These are phyloP conservation scores for Mormyrus iriodes DNA, from an alignment of 2,113 vertebrate species.

Conservation along the genomic window DNA sequence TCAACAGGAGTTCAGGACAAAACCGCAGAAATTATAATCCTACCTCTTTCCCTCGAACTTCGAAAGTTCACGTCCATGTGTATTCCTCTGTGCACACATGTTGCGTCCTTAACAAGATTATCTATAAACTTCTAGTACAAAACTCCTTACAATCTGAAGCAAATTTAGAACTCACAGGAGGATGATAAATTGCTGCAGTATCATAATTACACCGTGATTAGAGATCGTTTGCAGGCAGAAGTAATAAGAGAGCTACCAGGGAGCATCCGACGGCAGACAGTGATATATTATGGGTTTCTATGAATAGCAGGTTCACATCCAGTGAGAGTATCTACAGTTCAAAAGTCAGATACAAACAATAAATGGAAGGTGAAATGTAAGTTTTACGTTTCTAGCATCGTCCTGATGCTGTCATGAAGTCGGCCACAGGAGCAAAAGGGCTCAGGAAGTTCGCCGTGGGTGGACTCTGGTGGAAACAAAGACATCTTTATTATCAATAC, in stretches of 20 bases:
- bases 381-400: slow-evolving; percentile 23
- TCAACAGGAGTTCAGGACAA: slow-evolving; percentile 28
- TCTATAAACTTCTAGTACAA: not conserved
- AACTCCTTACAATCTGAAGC: slow-evolving; percentile 13
- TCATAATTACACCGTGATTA: slow-evolving; percentile 28
- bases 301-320: slow-evolving; percentile 53
- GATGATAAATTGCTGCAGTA: slow-evolving; percentile 24
- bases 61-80: not conserved
- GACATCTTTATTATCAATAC: not conserved
- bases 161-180: slow-evolving; percentile 23
- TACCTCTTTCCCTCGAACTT: slow-evolving; percentile 19
- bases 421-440: not conserved
- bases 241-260: not conserved
- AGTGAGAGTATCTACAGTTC: slow-evolving; percentile 43
- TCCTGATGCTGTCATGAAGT: slow-evolving; percentile 11
- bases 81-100: not conserved
- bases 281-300: slow-evolving; percentile 59
- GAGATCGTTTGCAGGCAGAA: slow-evolving; percentile 22
- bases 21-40: slow-evolving; percentile 23
- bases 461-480: not conserved
- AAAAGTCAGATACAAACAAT: slow-evolving; percentile 33
- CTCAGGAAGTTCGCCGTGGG: not conserved
- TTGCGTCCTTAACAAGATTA: not conserved
- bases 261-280: slow-evolving; percentile 18
- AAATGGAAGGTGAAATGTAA: slow-evolving; percentile 31